phyloP scores from a whole-genome alignment of 2,888 invertebrate genomes.

The Onthophagus sagittarius region DNA sequence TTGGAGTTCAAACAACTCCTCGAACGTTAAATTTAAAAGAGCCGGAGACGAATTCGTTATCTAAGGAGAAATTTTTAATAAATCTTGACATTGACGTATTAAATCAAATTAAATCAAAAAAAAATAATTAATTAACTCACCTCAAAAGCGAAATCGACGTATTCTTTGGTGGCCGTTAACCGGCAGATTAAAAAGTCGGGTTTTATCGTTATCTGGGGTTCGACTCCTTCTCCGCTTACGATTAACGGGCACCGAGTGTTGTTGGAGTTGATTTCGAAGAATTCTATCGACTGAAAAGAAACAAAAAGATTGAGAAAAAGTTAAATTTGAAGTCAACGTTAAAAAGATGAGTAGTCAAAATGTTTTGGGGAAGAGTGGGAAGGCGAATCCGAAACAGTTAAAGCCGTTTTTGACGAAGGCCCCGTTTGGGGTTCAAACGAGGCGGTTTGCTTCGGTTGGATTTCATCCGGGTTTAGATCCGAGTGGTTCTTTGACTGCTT shows the following conservation, averaged over 20 bases:
- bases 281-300: slow-evolving; percentile 30
- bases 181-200: slow-evolving; percentile 32
- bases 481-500: too few species aligned
- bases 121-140: slow-evolving; percentile 16
- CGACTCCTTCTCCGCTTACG: slow-evolving; percentile 30
- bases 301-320: too few species aligned
- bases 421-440: too few species aligned
- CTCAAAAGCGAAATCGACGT: slow-evolving; percentile 29
- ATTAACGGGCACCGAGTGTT: slow-evolving; percentile 30
- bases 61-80: slow-evolving; percentile 28
- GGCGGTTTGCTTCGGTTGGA: too few species aligned
- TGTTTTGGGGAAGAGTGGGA: too few species aligned
- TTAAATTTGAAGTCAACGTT: too few species aligned
- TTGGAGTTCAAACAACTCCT: slow-evolving; percentile 32
- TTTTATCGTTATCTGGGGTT: slow-evolving; percentile 23
- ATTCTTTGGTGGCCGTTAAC: slow-evolving; percentile 24
- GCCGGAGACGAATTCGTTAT: slow-evolving; percentile 29
- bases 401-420: too few species aligned
- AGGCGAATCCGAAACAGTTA: too few species aligned
- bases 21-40: slow-evolving; percentile 25
- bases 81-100: too few species aligned
- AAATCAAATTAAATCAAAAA: not conserved
- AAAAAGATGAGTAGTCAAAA: too few species aligned
- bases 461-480: too few species aligned
- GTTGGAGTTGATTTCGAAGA: slow-evolving; percentile 32